phyloP scores from a whole-genome alignment of 1,140 invertebrate genomes.

The Polypedilum vanderplanki region DNA sequence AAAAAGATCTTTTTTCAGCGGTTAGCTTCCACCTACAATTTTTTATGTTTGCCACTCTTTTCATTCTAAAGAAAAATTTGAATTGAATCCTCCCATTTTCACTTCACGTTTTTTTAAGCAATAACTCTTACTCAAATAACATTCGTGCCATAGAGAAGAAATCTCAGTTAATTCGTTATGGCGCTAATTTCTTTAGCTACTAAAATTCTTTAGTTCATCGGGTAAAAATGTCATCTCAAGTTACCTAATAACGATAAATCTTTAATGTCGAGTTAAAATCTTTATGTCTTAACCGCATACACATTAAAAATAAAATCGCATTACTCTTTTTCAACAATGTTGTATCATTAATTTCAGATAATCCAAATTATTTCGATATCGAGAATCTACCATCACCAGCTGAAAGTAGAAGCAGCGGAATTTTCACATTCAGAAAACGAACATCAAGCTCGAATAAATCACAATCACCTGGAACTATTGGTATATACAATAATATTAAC shows the following conservation, averaged over 20 bases:
- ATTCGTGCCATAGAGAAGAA: background rate
- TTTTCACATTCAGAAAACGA: slow-evolving; percentile 15
- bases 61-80: background rate
- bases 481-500: background rate
- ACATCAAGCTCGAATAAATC: slow-evolving; percentile 17
- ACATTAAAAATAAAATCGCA: background rate
- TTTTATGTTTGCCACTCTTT: background rate
- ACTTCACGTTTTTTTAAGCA: background rate
- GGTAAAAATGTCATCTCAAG: slow-evolving; percentile 6
- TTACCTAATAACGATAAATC: background rate
- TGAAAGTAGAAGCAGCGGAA: slow-evolving; percentile 12
- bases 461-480: background rate
- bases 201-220: background rate
- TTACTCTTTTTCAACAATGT: background rate
- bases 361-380: slow-evolving; percentile 25
- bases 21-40: slow-evolving; percentile 22
- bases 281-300: background rate
- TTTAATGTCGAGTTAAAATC: background rate
- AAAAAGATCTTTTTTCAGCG: background rate
- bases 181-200: background rate
- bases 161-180: slow-evolving; percentile 1
- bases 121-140: slow-evolving; percentile 24
- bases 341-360: slow-evolving; percentile 9
- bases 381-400: background rate
- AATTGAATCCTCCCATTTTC: background rate